Percentiles rank a stretch among this genome's conserved stretches.
Evolutionary conservation across 2,113 vertebrate genomes (phyloP).

Genomic region (Camelus dromedarius): DNA sequence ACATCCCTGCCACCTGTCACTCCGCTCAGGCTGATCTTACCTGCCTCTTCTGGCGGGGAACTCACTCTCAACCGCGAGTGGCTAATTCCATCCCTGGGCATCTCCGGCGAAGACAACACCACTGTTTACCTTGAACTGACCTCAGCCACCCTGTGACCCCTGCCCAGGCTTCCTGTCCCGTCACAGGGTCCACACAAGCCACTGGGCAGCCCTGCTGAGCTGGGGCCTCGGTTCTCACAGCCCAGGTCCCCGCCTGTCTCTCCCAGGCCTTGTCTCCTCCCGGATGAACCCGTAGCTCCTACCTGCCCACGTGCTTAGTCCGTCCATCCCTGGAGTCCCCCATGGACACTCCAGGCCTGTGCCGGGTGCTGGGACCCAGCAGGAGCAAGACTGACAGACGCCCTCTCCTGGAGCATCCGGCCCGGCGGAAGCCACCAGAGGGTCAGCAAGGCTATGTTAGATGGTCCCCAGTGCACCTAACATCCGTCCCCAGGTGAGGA

Average conservation of each 20-base stretch:
- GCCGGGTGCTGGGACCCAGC: accelerated
- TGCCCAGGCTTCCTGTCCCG: accelerated
- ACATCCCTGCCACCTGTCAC: neutral
- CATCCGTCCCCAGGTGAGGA: too few relatives aligned
- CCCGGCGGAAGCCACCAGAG: neutral
- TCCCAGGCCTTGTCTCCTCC: neutral
- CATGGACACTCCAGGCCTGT: accelerated
- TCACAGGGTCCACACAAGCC: neutral
- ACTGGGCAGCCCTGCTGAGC: neutral
- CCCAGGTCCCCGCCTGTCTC: too few relatives aligned
- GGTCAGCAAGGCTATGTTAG: accelerated
- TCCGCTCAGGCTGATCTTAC: neutral
- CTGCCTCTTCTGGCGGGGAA: accelerated
- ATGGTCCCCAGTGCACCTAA: neutral
- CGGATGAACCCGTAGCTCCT: too few relatives aligned
- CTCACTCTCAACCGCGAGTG: accelerated
- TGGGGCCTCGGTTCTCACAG: accelerated
- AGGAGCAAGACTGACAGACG: neutral
- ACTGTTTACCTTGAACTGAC: neutral
- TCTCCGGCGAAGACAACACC: neutral
- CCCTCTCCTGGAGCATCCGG: neutral
- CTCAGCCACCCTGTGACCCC: too few relatives aligned
- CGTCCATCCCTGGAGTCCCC: accelerated
- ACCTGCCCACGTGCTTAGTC: accelerated
- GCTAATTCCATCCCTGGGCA: accelerated